Evolutionary conservation across 2,888 invertebrate species (phyloP), one percentile per base, ranked within the genome.

Genomic region (Oscheius sp.): DNA sequence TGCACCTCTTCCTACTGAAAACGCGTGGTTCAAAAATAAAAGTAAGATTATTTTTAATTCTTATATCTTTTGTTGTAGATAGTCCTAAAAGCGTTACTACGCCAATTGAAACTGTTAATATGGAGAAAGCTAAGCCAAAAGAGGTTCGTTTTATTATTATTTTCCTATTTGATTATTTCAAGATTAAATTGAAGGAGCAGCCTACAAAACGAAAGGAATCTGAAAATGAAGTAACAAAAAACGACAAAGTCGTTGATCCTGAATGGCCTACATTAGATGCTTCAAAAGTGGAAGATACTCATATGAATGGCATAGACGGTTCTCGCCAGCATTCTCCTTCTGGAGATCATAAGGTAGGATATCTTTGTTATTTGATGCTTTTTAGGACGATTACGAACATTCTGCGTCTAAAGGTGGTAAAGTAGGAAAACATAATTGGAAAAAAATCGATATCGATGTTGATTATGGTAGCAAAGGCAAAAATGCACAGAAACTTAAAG

Each of bases 361-460:
- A 28, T 63, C 24, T 5, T 20, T 47, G 20, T 41, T 24, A 28
- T 33, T 12, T 56, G 9, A 17, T 36, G 1, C 49, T 20, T 47
- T 14, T 44, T 33, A 77, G 76, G 77, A 77, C 24, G 74, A 77
- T 41, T 22, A 9, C 12, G 69, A 69, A n/a, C 41, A n/a, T 56
- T 57, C 38, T 70, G 50, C 14, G 51, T 62, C 33, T 12, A 63
- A 57, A 22, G 56, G 68, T n/a, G 75, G 67, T 32, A 77, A 76
- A 64, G 74, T 72, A 2, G 67, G 69, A 12, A 81, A 80, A 44
- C 80, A 82, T 50, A 80, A 77, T 50, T 85, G 85, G 85, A 85
- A 84, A 62, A 80, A 78, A 65, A 66, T 85, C 17, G 83, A 86
- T 17, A 84, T 85, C 41, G 78, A 83, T 6, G 76, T 85, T 17